Evolutionary conservation across 1,140 invertebrate genomes (phyloP), one percentile per base, ranked within the genome.

Genomic region (Drosophila rufa): DNA sequence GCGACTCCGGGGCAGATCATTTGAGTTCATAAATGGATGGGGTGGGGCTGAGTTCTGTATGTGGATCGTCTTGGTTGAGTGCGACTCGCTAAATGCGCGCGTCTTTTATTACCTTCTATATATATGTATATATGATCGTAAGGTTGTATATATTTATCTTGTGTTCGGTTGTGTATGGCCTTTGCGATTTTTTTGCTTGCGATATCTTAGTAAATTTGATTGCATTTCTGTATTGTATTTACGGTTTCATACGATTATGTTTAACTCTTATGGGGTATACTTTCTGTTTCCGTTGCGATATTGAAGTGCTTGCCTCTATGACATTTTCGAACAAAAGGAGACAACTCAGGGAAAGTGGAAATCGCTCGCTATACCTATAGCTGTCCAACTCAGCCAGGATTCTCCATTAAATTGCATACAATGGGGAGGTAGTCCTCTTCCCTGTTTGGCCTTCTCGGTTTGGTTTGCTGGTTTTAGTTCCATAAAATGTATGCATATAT

Each of bases 141-240:
- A 69, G 51, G 65, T 43, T 77, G 43, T 61, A 46, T 68, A 51
- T 82, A 62, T 65, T 67, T 84, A 53, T 61, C 19, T 70, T 46
- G 53, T 80, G 56, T 66, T 67, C 55, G 69, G 40, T 66, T 81
- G 65, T 62, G 61, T 67, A 40, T 82, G 51, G 45, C 53, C 25
- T 58, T 50, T 25, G 69, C 71, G 68, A 48, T 73, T 60, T 71
- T 59, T 38, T 51, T 38, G 53, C 27, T 71, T 57, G 64, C 75
- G 76, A 80, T 87, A 77, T 69, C 48, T 83, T 87, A 81, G 62
- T 85, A 83, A 89, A 80, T 65, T 80, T 87, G 83, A 87, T 87
- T 87, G 84, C 73, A 80, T 68, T 87, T 77, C 80, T 67, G 68
- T 83, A 77, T 87, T 89, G 80, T 82, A 80, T 77, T 67, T 69